phyloP scores from a whole-genome alignment of 2,888 invertebrate genomes.

The Phortica okadai region DNA sequence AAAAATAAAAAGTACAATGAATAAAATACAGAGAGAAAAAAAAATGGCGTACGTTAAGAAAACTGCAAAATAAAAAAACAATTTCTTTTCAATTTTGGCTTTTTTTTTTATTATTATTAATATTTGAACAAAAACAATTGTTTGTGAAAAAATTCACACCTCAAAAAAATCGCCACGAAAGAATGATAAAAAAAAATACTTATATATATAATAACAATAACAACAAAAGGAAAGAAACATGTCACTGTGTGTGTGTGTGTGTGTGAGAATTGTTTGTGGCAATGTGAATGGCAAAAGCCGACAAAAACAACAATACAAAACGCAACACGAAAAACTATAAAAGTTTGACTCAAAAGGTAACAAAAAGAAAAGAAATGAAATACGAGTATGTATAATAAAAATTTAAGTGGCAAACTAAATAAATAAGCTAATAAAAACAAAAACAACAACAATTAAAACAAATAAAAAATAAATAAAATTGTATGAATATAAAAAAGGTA shows the following conservation, averaged over 20 bases:
- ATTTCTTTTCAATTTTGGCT: too few species aligned
- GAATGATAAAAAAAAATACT: background rate
- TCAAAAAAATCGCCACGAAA: conserved; percentile 26
- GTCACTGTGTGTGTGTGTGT: too few species aligned
- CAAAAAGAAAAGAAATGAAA: conserved; percentile 51
- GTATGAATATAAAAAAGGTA: conserved; percentile 8
- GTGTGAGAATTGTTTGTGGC: too few species aligned
- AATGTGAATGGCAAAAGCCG: background rate
- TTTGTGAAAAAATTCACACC: conserved; percentile 60
- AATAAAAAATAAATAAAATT: background rate
- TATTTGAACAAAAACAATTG: too few species aligned
- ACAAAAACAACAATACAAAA: conserved; percentile 22
- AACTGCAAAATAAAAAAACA: too few species aligned
- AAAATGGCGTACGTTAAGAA: too few species aligned
- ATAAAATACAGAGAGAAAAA: too few species aligned
- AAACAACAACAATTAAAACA: background rate
- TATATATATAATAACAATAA: too few species aligned
- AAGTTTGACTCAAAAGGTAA: conserved; percentile 4
- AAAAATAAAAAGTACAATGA: too few species aligned
- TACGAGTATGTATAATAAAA: conserved; percentile 60
- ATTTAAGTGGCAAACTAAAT: conserved; percentile 1
- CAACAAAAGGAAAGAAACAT: too few species aligned
- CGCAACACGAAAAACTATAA: conserved; percentile 17
- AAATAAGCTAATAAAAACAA: background rate
- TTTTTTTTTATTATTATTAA: too few species aligned